These are phyloP conservation scores for Macrobrachium rosenbergii DNA, from an alignment of 1,140 invertebrate genomes.

Conservation along the genomic window DNA sequence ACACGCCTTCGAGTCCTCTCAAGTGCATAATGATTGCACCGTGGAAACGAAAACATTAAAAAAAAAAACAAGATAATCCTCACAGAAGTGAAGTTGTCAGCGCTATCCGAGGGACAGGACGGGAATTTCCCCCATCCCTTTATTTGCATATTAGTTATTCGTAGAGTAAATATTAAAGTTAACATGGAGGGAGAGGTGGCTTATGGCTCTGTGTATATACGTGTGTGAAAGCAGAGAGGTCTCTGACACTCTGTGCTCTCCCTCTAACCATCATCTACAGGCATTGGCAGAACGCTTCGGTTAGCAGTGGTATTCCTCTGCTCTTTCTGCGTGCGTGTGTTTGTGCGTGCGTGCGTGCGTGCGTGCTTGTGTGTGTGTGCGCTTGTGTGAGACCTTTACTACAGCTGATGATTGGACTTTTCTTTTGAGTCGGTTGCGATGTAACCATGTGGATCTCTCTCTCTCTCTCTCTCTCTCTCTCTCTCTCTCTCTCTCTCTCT, in stretches of 20 bases:
- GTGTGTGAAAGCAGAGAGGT: too few relatives aligned
- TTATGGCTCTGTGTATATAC: too few relatives aligned
- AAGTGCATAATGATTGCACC: too few relatives aligned
- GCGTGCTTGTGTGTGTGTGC: background rate
- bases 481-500: conserved; percentile 7
- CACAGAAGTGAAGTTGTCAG: too few relatives aligned
- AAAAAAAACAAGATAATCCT: too few relatives aligned
- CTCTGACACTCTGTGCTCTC: too few relatives aligned
- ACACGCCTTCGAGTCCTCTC: too few relatives aligned
- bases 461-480: conserved; percentile 27
- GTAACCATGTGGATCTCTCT: too few relatives aligned
- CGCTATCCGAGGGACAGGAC: too few relatives aligned
- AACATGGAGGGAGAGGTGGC: background rate
- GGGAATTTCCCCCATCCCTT: background rate
- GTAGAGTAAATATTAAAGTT: conserved; percentile 10
- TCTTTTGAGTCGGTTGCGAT: background rate
- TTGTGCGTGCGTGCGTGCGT: background rate
- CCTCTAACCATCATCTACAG: too few relatives aligned
- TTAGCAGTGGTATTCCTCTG: background rate
- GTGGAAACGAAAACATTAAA: too few relatives aligned
- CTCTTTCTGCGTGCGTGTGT: background rate
- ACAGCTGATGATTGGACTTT: background rate
- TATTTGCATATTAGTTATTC: conserved; percentile 20
- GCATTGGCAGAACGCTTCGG: too few relatives aligned
- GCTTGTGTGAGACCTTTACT: background rate